Evolutionary conservation across 1,140 invertebrate genomes (phyloP).

Genomic region (Drosophila repleta): DNA sequence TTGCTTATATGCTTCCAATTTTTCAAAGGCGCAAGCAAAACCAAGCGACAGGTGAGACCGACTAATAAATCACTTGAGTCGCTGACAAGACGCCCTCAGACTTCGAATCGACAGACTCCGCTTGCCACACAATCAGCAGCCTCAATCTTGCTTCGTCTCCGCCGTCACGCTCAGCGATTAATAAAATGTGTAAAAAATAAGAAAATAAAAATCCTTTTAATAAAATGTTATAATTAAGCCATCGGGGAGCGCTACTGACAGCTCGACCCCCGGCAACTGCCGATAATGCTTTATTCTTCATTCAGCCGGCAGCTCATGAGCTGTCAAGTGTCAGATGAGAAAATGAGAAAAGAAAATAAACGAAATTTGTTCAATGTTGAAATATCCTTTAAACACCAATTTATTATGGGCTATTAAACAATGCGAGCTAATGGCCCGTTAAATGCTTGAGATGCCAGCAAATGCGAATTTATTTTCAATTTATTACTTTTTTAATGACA

Average conservation of each 20-base stretch:
- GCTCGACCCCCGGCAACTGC: conserved; percentile 29
- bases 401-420: conserved; percentile 14
- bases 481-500: background rate
- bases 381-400: conserved; percentile 12
- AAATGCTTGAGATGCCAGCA: background rate
- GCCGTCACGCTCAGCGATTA: conserved; percentile 44
- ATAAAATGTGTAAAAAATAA: conserved; percentile 24
- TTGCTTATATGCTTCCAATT: conserved; percentile 40
- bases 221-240: conserved; percentile 67
- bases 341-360: conserved; percentile 26
- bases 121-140: background rate
- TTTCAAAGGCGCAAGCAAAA: conserved; percentile 8
- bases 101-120: conserved; percentile 12
- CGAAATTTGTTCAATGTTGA: conserved; percentile 13
- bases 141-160: background rate
- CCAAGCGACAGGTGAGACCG: conserved; percentile 40
- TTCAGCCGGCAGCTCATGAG: conserved; percentile 50
- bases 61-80: conserved; percentile 63
- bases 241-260: conserved; percentile 59
- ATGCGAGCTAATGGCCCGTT: conserved; percentile 4
- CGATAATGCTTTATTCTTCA: conserved; percentile 24
- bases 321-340: conserved; percentile 42
- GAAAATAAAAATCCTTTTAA: conserved; percentile 25
- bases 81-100: conserved; percentile 57
- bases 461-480: background rate